Base-by-base conservation (phyloP, 2,888 invertebrate species). In the Hirtodrosophila cameraria region DNA sequence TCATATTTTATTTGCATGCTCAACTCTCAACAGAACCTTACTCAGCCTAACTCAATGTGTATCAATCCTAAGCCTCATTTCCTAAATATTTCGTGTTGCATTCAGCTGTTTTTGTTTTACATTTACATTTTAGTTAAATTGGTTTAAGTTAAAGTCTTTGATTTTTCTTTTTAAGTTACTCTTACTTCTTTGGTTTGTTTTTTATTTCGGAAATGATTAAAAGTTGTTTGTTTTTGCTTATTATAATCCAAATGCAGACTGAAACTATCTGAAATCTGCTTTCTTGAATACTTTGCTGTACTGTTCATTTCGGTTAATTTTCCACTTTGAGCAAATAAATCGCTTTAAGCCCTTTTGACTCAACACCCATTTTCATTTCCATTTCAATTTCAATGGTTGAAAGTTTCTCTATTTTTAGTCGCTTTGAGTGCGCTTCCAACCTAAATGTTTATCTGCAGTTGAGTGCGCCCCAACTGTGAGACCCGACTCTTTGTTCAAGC, bases 371-470 rank as follows among this genome's bases (percentile, higher is more conserved):
- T n/a, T 20, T 23, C n/a, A 31, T 23, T 30, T 28, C 7, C 31
- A 23, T 35, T 38, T 48, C n/a, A 39, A 27, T n/a, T 43, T 39
- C 9, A 35, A 35, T 31, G 28, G 45, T 12, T 42, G n/a, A 54
- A 33, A 42, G 38, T 58, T 66, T 54, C 38, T 39, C 35, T 45
- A 33, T 54, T 48, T 41, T 31, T 16, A n/a, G n/a, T 23, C 23
- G 53, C 58, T 45, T 38, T 61, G 27, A 15, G 16, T 72, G 71
- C 68, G 64, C 65, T 75, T 79, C 42, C 81, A 82, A 86, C 81
- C 77, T 72, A 80, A 75, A 83, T 83, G 84, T 49, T 79, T 75
- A 80, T 86, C 72, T 82, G 80, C 76, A 82, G 74, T 85, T 80
- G 76, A 79, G 61, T 81, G 83, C 63, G 33, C 39, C 55, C 15